A percentile compares a stretch with the other conserved stretches of the same genome.
phyloP scores from a whole-genome alignment of 92 coral and sea anemone genomes.

The Porites rus region DNA sequence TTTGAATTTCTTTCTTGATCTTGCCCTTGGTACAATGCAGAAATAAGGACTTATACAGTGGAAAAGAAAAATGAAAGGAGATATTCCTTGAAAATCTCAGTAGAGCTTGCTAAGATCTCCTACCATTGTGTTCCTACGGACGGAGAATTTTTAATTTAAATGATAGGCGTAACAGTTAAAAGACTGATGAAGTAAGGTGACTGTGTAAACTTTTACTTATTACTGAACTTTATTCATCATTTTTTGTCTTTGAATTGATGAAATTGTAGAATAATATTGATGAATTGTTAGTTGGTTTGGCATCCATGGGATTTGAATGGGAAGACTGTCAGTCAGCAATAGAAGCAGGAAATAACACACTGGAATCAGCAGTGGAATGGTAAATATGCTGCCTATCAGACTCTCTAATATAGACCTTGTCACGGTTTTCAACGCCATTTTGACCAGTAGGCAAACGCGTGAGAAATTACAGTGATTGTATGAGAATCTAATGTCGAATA shows the following conservation, averaged over 20 bases:
- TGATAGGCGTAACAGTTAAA: too few species aligned
- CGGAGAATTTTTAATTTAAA: too few species aligned
- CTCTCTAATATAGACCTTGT: too few species aligned
- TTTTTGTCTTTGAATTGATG: conserved; percentile 43
- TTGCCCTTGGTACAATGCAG: background rate
- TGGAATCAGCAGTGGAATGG: conserved; percentile 97
- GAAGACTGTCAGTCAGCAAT: conserved; percentile 87
- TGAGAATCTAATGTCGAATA: too few species aligned
- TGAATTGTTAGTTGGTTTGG: conserved; percentile 84
- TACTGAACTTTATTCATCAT: background rate
- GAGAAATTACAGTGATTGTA: too few species aligned
- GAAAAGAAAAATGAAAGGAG: too few species aligned
- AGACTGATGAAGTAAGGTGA: too few species aligned
- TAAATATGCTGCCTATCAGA: background rate
- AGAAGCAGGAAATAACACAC: conserved; percentile 80
- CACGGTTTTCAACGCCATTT: too few species aligned
- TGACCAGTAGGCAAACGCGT: too few species aligned
- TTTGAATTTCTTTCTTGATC: background rate
- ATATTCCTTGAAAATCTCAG: too few species aligned
- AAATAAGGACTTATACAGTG: background rate
- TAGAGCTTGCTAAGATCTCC: too few species aligned
- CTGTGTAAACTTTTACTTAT: background rate
- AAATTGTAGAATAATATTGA: conserved; percentile 38
- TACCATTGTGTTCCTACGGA: too few species aligned
- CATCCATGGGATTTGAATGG: conserved; percentile 95